Evolutionary conservation across 2,113 vertebrate genomes (phyloP), one percentile per base, ranked within the genome.

Genomic region (Sander lucioperca): DNA sequence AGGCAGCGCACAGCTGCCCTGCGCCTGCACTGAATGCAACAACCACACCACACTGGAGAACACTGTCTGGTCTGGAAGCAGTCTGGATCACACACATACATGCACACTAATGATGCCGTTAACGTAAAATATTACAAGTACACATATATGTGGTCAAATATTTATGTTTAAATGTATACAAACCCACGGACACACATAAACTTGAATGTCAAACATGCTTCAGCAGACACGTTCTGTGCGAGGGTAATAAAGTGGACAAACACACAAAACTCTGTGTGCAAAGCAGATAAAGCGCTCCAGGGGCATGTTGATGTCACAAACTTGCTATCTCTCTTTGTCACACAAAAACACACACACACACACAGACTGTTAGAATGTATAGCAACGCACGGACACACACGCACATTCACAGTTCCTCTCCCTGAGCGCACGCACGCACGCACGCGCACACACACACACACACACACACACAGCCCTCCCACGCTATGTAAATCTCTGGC

Each of bases 41-140:
- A 97, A 91, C 86, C 90, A 93, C 84, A 95, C 87, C 74, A 98
- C 57, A 14, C 97, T 95, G 90, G 94, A 92, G 88, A 96, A 97
- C 83, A 98, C 93, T 1, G 95, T 94, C 66, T 94, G 90, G 84
- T 98, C 96, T 61, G 96, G 95, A 67, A 97, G 95, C 86, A 98
- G 95, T 92, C 97, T 99, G 95, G 51, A 56, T 33, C 19, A 43
- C 48, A 14, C 10, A 51, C 50, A 58, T 33, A 68, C 47, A 43
- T 6, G 67, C 21, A 74, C 48, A 63, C 36, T 7, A 62, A 71
- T 30, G 11, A 80, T 0, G 5, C 3, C 6, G 19, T 45, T 15
- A 27, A 73, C 10, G 4, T 58, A 10, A 4, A 61, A 23, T 33
- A 59, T 39, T 25, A 65, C 9, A 64, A 53, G 25, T 10, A 54